phyloP scores from a whole-genome alignment of 2,113 vertebrate species.

The Brachionichthys hirsutus region DNA sequence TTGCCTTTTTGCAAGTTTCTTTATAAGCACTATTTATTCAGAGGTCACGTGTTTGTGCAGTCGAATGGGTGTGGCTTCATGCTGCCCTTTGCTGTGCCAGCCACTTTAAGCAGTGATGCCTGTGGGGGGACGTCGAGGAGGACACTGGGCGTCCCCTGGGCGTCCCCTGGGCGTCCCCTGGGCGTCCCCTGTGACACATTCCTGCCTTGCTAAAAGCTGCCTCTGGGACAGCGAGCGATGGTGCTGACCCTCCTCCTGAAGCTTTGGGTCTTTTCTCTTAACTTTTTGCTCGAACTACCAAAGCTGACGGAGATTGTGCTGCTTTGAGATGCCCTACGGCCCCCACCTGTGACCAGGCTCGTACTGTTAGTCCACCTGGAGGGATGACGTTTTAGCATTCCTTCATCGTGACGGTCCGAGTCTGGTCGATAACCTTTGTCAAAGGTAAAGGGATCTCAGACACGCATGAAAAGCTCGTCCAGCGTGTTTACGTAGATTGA shows the following conservation, averaged over 20 bases:
- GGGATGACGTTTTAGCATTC: slow-evolving; percentile 29
- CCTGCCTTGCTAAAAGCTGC: slow-evolving; percentile 46
- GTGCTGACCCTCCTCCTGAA: slow-evolving; percentile 40
- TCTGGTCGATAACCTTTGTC: slow-evolving; percentile 24
- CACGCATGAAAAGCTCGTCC: slow-evolving; percentile 15
- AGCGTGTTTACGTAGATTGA: slow-evolving; percentile 35
- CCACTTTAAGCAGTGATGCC: slow-evolving; percentile 39
- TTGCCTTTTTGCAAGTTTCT: slow-evolving; percentile 8
- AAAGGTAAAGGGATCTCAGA: slow-evolving; percentile 43
- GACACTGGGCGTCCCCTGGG: no score
- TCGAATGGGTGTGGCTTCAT: not conserved
- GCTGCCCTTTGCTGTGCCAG: no score
- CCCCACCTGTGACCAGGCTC: slow-evolving; percentile 26
- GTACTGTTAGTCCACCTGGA: slow-evolving; percentile 5
- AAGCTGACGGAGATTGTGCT: slow-evolving; percentile 49
- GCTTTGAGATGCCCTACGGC: slow-evolving; percentile 21
- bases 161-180: slow-evolving; percentile 26
- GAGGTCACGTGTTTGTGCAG: not conserved
- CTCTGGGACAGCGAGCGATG: slow-evolving; percentile 18
- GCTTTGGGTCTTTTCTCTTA: not conserved
- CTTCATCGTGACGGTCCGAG: slow-evolving; percentile 15
- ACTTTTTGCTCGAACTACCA: slow-evolving; percentile 60
- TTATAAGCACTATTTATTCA: slow-evolving; percentile 45
- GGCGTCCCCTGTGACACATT: slow-evolving; percentile 57
- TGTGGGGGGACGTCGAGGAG: no score